Percentiles rank a stretch among this genome's conserved stretches.
Evolutionary conservation across 2,113 vertebrate species (phyloP).

Genomic region (Macroglossus sobrinus): DNA sequence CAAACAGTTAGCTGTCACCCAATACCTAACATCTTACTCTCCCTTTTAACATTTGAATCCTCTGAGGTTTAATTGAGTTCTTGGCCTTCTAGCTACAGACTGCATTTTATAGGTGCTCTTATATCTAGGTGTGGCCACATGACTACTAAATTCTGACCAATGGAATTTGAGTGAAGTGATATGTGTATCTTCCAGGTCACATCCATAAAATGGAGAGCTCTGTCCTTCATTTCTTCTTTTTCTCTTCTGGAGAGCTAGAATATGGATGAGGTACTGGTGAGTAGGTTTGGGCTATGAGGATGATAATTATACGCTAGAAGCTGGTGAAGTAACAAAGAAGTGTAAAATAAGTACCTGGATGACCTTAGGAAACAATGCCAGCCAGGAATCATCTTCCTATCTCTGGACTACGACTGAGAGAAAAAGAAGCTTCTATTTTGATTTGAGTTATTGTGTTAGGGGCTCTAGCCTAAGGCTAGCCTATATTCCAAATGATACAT

Average conservation of each 20-base stretch:
- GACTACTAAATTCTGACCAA: background rate
- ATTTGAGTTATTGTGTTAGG: background rate
- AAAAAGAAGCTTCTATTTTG: background rate
- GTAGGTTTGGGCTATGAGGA: background rate
- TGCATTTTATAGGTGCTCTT: background rate
- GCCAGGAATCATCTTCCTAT: background rate
- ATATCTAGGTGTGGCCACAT: too few species aligned
- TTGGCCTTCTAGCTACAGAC: background rate
- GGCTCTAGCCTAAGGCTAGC: background rate
- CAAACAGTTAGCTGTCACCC: background rate
- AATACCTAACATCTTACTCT: background rate
- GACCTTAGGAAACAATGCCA: background rate
- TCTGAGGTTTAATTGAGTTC: background rate
- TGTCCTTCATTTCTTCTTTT: background rate
- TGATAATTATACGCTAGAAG: background rate
- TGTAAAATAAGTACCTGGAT: background rate
- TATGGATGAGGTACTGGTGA: background rate
- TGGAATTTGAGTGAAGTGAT: background rate
- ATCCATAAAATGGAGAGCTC: background rate
- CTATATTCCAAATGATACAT: background rate
- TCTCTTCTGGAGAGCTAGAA: background rate
- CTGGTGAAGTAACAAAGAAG: background rate
- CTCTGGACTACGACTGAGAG: background rate
- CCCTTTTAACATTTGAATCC: background rate
- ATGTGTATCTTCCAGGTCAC: background rate